phyloP scores from a whole-genome alignment of 2,113 vertebrate species.

The Spea multiplicata region DNA sequence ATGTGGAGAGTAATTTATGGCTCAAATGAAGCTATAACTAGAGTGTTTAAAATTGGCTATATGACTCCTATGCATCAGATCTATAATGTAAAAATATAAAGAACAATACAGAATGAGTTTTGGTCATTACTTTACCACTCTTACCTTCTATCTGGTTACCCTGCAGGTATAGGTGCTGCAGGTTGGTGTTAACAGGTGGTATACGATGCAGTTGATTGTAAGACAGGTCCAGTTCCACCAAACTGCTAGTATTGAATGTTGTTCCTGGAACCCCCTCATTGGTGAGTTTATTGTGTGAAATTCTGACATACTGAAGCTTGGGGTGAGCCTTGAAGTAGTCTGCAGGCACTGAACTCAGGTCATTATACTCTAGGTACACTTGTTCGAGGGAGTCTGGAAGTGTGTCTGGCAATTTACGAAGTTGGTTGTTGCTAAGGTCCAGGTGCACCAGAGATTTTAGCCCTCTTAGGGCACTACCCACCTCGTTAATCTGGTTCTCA shows the following conservation, averaged over 20 bases:
- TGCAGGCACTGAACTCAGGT: constrained; percentile 77
- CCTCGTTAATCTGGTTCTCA: constrained; percentile 82
- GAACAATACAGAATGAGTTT: no score
- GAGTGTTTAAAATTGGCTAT: no score
- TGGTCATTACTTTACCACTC: constrained; percentile 23
- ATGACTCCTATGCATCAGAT: no score
- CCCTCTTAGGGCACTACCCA: constrained; percentile 73
- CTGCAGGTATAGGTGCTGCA: constrained; percentile 93
- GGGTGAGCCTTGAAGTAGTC: constrained; percentile 76
- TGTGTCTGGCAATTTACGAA: constrained; percentile 79
- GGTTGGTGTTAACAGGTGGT: constrained; percentile 79
- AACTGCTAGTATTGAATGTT: constrained; percentile 86
- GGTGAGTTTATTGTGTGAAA: constrained; percentile 87
- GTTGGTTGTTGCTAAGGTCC: constrained; percentile 85
- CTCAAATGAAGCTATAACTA: no score
- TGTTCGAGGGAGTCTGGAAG: constrained; percentile 85
- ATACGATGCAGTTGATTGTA: constrained; percentile 94
- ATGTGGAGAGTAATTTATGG: no score
- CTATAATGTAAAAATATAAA: no score
- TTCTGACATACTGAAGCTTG: constrained; percentile 82
- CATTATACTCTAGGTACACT: constrained; percentile 89
- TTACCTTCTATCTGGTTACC: constrained; percentile 93
- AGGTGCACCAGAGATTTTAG: constrained; percentile 81
- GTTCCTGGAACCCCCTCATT: constrained; percentile 82
- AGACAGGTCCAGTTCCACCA: constrained; percentile 92